phyloP scores from a whole-genome alignment of 2,797 vertebrate species.

The Poecilia velifera region DNA sequence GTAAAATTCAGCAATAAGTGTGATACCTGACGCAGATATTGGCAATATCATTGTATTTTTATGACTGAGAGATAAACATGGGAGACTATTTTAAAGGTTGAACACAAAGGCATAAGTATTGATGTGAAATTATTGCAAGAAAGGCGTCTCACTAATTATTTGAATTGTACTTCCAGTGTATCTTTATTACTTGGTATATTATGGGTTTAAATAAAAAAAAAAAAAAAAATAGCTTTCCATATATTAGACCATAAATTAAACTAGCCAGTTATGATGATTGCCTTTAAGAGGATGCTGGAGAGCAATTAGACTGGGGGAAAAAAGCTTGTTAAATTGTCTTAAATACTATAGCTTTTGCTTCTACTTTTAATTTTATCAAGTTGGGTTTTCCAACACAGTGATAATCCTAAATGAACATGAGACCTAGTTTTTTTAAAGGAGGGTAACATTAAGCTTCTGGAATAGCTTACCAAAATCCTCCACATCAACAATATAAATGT shows the following conservation, averaged over 20 bases:
- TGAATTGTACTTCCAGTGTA: slow-evolving; percentile 12
- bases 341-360: neutral
- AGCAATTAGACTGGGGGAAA: neutral
- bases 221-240: neutral
- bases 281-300: neutral
- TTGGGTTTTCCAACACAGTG: neutral
- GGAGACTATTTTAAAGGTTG: slow-evolving; percentile 44
- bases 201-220: neutral
- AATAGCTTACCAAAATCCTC: neutral
- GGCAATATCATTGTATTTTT: slow-evolving; percentile 62
- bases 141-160: slow-evolving; percentile 19
- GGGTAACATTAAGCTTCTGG: neutral
- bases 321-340: neutral
- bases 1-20: slow-evolving; percentile 60
- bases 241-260: neutral
- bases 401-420: neutral
- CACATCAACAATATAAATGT: neutral
- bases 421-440: neutral
- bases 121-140: slow-evolving; percentile 37
- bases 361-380: neutral
- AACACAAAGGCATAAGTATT: slow-evolving; percentile 24
- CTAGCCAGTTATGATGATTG: neutral
- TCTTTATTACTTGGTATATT: neutral
- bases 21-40: slow-evolving; percentile 70
- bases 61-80: slow-evolving; percentile 59